A percentile compares a stretch with the other conserved stretches of the same genome.
Evolutionary conservation across 2,113 vertebrate species (phyloP).

Genomic region (Toxotes chatareus): DNA sequence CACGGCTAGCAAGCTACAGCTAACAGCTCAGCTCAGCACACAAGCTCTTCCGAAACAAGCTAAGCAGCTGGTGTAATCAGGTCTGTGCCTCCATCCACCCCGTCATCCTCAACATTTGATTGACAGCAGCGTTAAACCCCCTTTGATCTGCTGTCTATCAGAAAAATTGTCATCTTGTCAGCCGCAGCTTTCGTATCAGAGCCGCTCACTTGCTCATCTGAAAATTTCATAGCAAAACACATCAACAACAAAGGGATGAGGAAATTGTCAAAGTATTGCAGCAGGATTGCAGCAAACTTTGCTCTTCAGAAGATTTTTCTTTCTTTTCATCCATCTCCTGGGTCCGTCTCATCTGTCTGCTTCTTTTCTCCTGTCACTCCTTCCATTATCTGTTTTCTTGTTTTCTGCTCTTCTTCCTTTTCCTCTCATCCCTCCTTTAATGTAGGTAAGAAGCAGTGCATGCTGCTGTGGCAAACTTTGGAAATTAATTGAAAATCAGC

Average conservation of each 20-base stretch:
- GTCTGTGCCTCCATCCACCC: conserved; percentile 12
- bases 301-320: conserved; percentile 43
- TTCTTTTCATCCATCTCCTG: conserved; percentile 35
- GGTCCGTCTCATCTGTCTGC: conserved; percentile 11
- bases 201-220: conserved; percentile 47
- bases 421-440: too few relatives aligned
- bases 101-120: conserved; percentile 44
- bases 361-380: conserved; percentile 5
- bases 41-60: not conserved
- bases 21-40: not conserved
- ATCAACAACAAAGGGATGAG: conserved; percentile 68
- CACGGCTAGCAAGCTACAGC: not conserved
- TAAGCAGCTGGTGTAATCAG: conserved; percentile 1
- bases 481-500: not conserved
- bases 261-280: conserved; percentile 71
- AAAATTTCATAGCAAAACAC: conserved; percentile 53
- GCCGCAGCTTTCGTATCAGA: conserved; percentile 42
- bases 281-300: conserved; percentile 66
- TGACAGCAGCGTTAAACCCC: conserved; percentile 43
- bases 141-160: conserved; percentile 66
- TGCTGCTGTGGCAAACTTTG: not conserved
- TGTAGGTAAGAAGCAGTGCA: not conserved
- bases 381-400: not conserved
- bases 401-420: not conserved
- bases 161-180: conserved; percentile 66